A percentile compares a stretch with the other conserved stretches of the same genome.
Evolutionary conservation across 2,888 invertebrate genomes (phyloP).

Genomic region (Scaptomyza polygonia): DNA sequence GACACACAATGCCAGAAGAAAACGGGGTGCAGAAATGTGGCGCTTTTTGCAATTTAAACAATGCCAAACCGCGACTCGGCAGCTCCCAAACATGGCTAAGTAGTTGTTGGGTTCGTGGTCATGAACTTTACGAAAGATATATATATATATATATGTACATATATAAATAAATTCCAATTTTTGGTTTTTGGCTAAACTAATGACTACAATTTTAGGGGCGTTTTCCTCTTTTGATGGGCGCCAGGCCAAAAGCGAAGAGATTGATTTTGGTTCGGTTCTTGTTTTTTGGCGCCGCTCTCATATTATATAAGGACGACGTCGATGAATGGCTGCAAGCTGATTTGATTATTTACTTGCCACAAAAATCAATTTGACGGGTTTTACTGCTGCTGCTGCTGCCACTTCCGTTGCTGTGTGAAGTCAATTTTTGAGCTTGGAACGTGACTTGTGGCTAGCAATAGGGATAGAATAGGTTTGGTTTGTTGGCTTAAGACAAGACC

Average conservation of each 20-base stretch:
- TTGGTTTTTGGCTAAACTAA: constrained; percentile 58
- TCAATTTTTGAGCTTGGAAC: constrained; percentile 48
- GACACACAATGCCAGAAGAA: constrained; percentile 9
- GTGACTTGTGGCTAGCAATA: constrained; percentile 47
- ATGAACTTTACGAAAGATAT: constrained; percentile 45
- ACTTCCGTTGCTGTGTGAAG: constrained; percentile 13
- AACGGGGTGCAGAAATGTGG: constrained; percentile 34
- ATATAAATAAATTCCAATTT: constrained; percentile 43
- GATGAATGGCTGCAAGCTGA: constrained; percentile 52
- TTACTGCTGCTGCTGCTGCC: constrained; percentile 11
- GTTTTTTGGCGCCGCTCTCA: constrained; percentile 51
- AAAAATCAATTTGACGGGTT: constrained; percentile 67
- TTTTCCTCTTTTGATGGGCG: constrained; percentile 45
- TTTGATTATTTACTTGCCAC: constrained; percentile 74
- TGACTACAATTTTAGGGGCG: constrained; percentile 74
- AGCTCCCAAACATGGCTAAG: constrained; percentile 54
- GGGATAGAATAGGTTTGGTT: constrained; percentile 7
- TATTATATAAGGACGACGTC: constrained; percentile 39
- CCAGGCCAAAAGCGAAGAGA: constrained; percentile 40
- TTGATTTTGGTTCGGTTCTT: constrained; percentile 61
- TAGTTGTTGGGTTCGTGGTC: constrained; percentile 59
- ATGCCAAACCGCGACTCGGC: constrained; percentile 42
- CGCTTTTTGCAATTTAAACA: constrained; percentile 63
- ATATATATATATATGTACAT: constrained; percentile 15
- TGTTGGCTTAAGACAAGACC: constrained; percentile 17